These are phyloP conservation scores for Anastrepha obliqua DNA, from an alignment of 1,140 invertebrate genomes.

Conservation along the genomic window DNA sequence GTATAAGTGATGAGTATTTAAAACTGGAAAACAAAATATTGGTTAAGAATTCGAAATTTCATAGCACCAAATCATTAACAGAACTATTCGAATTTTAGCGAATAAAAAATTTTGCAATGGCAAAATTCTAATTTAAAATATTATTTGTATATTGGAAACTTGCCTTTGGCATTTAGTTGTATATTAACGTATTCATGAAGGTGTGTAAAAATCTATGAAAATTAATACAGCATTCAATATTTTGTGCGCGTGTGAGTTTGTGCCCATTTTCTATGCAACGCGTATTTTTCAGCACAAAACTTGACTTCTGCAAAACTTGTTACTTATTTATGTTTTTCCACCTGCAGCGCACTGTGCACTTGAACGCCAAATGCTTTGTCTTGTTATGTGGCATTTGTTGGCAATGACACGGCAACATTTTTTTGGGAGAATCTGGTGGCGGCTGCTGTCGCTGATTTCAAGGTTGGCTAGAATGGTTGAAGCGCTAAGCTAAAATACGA, in stretches of 20 bases:
- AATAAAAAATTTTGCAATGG: too few species aligned
- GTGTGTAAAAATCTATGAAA: too few species aligned
- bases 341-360: neutral
- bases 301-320: neutral
- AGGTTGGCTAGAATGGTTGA: neutral
- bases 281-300: neutral
- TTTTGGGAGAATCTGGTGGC: slow-evolving; percentile 9
- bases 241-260: neutral
- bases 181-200: too few species aligned
- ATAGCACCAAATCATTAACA: too few species aligned
- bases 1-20: too few species aligned
- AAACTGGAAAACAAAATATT: too few species aligned
- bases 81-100: too few species aligned
- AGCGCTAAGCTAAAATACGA: neutral
- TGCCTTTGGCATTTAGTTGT: too few species aligned
- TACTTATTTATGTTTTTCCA: neutral
- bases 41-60: too few species aligned
- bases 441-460: neutral
- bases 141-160: too few species aligned
- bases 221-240: neutral
- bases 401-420: slow-evolving; percentile 25
- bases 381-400: neutral
- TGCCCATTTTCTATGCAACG: neutral
- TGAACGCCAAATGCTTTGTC: slow-evolving; percentile 8
- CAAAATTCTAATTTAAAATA: too few species aligned